Conservation (phyloP, 2,797 vertebrate species). For the Alosa sapidissima region DNA sequence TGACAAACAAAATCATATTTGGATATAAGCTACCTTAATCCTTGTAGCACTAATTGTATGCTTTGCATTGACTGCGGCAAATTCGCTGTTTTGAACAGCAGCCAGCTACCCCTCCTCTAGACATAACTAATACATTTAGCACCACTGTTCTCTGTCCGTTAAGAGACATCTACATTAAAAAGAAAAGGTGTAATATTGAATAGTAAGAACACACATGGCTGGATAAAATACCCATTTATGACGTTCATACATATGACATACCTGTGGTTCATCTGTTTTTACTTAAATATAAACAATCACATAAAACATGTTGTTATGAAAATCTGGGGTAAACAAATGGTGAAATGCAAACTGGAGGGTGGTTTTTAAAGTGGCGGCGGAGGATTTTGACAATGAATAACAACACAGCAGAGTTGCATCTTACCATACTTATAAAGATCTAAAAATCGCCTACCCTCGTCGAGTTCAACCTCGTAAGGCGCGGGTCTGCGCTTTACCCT, state of each 20-base stretch:
- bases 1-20: neutral
- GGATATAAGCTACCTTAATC: neutral
- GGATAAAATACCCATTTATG: neutral
- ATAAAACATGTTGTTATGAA: neutral
- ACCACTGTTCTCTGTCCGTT: neutral
- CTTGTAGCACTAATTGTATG: neutral
- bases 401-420: conserved; percentile 70
- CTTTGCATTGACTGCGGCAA: conserved; percentile 16
- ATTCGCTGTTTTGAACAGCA: conserved; percentile 19
- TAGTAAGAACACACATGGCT: neutral
- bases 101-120: conserved; percentile 17
- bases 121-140: neutral
- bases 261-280: neutral
- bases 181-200: neutral
- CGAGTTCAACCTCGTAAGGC: conserved; percentile 93
- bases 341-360: neutral
- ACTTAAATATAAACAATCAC: neutral
- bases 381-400: conserved; percentile 55
- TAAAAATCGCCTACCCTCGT: conserved; percentile 84
- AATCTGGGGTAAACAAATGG: neutral
- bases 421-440: conserved; percentile 77
- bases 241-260: neutral
- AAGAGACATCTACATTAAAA: neutral
- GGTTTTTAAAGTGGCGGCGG: neutral
- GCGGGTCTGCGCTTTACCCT: conserved; percentile 90